Conservation (phyloP, 1,140 invertebrate species). For the Hyphantria cunea region DNA sequence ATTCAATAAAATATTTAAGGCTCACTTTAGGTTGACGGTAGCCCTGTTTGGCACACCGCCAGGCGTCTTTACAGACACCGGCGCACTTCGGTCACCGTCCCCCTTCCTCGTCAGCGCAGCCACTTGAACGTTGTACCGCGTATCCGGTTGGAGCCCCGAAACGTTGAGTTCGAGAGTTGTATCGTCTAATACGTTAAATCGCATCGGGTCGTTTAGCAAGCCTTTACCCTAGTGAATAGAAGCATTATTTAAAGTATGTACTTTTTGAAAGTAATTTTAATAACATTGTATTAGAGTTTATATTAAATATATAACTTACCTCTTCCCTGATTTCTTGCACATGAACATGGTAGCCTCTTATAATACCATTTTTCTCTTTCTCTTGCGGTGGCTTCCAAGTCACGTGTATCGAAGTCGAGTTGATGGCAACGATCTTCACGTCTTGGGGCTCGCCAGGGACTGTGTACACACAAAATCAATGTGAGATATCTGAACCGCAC, state of each 20-base stretch:
- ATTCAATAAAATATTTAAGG: constrained; percentile 27
- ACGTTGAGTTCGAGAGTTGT: constrained; percentile 91
- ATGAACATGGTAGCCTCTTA: constrained; percentile 97
- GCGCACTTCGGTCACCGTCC: constrained; percentile 93
- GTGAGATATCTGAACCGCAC: constrained; percentile 47
- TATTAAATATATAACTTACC: constrained; percentile 71
- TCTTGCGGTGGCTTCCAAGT: constrained; percentile 94
- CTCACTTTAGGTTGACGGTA: constrained; percentile 92
- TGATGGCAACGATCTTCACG: constrained; percentile 92
- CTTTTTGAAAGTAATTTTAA: not conserved
- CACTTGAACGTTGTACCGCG: constrained; percentile 95
- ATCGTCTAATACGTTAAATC: constrained; percentile 91
- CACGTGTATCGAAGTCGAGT: constrained; percentile 96
- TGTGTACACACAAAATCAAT: constrained; percentile 82
- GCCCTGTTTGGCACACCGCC: constrained; percentile 96
- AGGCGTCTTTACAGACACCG: constrained; percentile 92
- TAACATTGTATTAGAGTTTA: not conserved
- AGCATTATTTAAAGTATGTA: constrained; percentile 7
- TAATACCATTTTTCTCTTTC: constrained; percentile 97
- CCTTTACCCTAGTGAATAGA: constrained; percentile 85
- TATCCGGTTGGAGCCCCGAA: constrained; percentile 95
- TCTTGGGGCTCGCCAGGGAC: constrained; percentile 97
- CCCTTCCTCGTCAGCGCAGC: constrained; percentile 97
- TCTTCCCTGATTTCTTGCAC: constrained; percentile 95
- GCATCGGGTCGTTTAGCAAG: constrained; percentile 91